These are phyloP conservation scores for Drosophila serrata DNA, from an alignment of 1,140 invertebrate genomes.

Conservation along the genomic window DNA sequence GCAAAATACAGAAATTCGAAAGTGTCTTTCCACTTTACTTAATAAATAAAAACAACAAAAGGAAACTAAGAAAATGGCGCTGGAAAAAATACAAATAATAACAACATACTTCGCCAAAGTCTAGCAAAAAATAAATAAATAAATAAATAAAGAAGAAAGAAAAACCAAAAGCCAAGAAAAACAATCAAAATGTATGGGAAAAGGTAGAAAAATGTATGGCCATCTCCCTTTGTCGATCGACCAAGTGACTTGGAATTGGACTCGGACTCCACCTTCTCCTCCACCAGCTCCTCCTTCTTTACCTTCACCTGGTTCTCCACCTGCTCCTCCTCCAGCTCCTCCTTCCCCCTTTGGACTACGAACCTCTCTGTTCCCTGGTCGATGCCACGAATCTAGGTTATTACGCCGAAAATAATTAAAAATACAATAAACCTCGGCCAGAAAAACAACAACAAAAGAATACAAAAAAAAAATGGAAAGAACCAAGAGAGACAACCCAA, in stretches of 20 bases:
- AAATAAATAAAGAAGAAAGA: conserved; percentile 1
- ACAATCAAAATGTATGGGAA: conserved; percentile 23
- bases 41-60: conserved; percentile 24
- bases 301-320: too few relatives aligned
- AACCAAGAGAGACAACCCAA: conserved; percentile 15
- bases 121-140: conserved; percentile 6
- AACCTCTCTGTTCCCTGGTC: conserved; percentile 28
- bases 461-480: background rate
- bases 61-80: conserved; percentile 41
- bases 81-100: conserved; percentile 38
- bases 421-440: conserved; percentile 53
- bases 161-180: conserved; percentile 8
- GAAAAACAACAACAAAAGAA: background rate
- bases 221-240: conserved; percentile 13
- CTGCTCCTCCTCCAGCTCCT: background rate
- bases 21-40: conserved; percentile 48
- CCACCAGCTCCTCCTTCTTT: background rate
- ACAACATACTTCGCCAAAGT: conserved; percentile 30
- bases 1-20: conserved; percentile 1
- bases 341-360: conserved; percentile 2
- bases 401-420: conserved; percentile 82
- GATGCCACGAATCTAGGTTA: conserved; percentile 80
- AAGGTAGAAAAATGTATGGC: conserved; percentile 31
- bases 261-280: conserved; percentile 36
- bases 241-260: conserved; percentile 42